These are phyloP conservation scores for Brachionus manjavacas DNA, from an alignment of 1,140 invertebrate genomes.

Conservation along the genomic window DNA sequence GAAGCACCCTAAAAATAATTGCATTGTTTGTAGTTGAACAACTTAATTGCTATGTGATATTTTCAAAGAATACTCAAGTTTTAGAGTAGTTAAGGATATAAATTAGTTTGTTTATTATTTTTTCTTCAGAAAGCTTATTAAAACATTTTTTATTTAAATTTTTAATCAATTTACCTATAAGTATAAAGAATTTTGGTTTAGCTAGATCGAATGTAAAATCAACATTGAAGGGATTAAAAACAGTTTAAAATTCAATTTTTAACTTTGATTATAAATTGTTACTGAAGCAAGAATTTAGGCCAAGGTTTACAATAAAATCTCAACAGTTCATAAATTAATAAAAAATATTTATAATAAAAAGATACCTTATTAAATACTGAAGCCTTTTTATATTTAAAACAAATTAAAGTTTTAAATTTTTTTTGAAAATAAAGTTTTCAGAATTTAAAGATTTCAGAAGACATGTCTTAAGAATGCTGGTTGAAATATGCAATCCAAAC, in stretches of 20 bases:
- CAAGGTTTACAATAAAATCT: not conserved
- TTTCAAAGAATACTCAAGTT: not conserved
- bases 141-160: not conserved
- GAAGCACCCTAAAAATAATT: not conserved
- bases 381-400: not conserved
- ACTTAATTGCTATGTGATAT: not conserved
- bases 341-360: not conserved
- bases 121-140: not conserved
- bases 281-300: too few species aligned
- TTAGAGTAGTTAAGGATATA: not conserved
- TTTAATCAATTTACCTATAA: not conserved
- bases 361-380: not conserved
- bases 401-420: not conserved
- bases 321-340: not conserved
- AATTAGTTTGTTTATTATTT: not conserved
- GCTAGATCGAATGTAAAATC: not conserved
- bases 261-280: not conserved
- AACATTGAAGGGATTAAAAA: not conserved
- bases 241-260: not conserved
- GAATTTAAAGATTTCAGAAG: not conserved
- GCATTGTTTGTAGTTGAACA: not conserved
- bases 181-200: not conserved
- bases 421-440: not conserved
- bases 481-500: slow-evolving; percentile 18
- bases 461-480: not conserved